Evolutionary conservation across 2,888 invertebrate species (phyloP).

Genomic region (Polylopha cassiicola): DNA sequence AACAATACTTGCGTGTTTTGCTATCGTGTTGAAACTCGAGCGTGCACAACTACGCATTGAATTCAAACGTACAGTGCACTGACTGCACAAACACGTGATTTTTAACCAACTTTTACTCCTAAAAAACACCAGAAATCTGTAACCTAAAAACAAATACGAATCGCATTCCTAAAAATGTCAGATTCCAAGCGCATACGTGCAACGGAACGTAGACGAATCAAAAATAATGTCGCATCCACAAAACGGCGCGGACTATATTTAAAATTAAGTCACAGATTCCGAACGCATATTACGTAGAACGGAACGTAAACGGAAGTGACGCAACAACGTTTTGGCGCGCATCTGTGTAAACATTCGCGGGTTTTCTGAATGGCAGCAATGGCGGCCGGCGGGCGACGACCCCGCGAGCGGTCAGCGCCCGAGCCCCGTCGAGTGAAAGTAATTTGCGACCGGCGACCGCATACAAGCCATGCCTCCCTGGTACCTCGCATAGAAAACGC

Average conservation of each 20-base stretch:
- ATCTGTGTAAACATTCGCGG: slow-evolving; percentile 74
- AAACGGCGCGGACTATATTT: too few species aligned
- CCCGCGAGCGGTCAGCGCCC: slow-evolving; percentile 68
- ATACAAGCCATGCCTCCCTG: slow-evolving; percentile 63
- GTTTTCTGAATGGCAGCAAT: slow-evolving; percentile 57
- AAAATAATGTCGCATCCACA: too few species aligned
- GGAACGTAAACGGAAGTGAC: slow-evolving; percentile 74
- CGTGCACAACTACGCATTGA: slow-evolving; percentile 36
- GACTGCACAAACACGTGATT: too few species aligned
- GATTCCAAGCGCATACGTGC: too few species aligned
- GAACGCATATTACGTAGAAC: slow-evolving; percentile 54
- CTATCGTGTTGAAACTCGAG: slow-evolving; percentile 39
- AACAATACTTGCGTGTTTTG: slow-evolving; percentile 40
- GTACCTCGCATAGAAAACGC: slow-evolving; percentile 40
- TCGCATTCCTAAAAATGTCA: too few species aligned
- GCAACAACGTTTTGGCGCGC: slow-evolving; percentile 73
- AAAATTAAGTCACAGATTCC: slow-evolving; percentile 56
- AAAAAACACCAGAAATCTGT: too few species aligned
- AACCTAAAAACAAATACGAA: too few species aligned
- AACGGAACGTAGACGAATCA: too few species aligned
- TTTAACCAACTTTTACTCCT: slow-evolving; percentile 1
- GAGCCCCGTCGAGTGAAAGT: slow-evolving; percentile 76
- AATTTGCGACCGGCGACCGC: slow-evolving; percentile 71
- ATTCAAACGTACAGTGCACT: slow-evolving; percentile 28
- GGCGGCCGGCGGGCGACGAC: slow-evolving; percentile 70